Percentiles rank a stretch among this genome's conserved stretches.
phyloP scores from a whole-genome alignment of 2,888 invertebrate species.

The Hypolimnas misippus region DNA sequence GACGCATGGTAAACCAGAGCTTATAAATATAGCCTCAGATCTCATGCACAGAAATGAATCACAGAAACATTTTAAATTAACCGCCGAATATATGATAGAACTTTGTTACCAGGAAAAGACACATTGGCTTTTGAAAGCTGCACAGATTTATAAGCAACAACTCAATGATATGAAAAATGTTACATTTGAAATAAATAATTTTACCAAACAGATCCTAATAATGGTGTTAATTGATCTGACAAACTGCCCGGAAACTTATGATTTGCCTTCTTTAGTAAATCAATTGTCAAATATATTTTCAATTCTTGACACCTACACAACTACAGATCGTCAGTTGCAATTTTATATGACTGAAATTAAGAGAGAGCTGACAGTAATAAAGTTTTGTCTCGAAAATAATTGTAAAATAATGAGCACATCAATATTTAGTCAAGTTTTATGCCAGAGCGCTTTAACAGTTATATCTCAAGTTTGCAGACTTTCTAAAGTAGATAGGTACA shows the following conservation, averaged over 20 bases:
- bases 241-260: conserved; percentile 76
- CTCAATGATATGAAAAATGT: conserved; percentile 76
- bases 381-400: conserved; percentile 79
- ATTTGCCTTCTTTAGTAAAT: conserved; percentile 71
- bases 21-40: conserved; percentile 63
- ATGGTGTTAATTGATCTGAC: conserved; percentile 79
- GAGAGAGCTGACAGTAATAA: conserved; percentile 76
- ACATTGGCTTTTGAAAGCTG: conserved; percentile 79
- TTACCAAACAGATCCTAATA: conserved; percentile 78
- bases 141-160: conserved; percentile 73
- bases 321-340: conserved; percentile 71
- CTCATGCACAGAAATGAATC: conserved; percentile 71
- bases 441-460: conserved; percentile 77
- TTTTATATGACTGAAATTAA: conserved; percentile 80
- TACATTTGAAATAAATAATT: conserved; percentile 78
- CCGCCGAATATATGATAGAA: conserved; percentile 79
- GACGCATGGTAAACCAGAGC: conserved; percentile 66
- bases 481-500: conserved; percentile 77
- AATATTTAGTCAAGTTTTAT: conserved; percentile 73
- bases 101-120: conserved; percentile 77
- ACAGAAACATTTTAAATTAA: conserved; percentile 73
- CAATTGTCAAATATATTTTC: conserved; percentile 78
- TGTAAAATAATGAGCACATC: conserved; percentile 80
- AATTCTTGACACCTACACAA: conserved; percentile 73
- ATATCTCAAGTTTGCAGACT: conserved; percentile 80